Percentiles rank a stretch among this genome's conserved stretches.
phyloP scores from a whole-genome alignment of 1,140 invertebrate genomes.

The Sminthurinus signatus region DNA sequence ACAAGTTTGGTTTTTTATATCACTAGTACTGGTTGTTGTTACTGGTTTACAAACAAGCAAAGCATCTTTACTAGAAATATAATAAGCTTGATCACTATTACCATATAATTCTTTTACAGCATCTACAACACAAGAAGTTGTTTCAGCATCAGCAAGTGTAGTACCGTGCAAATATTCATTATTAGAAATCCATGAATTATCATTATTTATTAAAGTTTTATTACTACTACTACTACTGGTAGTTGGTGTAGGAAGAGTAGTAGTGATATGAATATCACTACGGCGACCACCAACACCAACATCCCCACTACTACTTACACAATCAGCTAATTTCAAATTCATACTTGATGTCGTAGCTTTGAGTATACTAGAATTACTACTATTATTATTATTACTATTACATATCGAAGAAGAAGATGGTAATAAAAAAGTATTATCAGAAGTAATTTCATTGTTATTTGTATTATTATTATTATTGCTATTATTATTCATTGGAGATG shows the following conservation, averaged over 20 bases:
- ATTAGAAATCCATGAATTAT: too few species aligned
- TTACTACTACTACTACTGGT: too few species aligned
- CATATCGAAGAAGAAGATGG: too few species aligned
- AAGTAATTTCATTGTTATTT: background rate
- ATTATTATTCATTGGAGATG: background rate
- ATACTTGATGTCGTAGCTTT: background rate
- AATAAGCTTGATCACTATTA: constrained; percentile 22
- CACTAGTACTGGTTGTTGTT: too few species aligned
- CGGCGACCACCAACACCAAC: too few species aligned
- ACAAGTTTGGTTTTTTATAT: too few species aligned
- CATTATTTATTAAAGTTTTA: too few species aligned
- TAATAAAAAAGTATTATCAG: background rate
- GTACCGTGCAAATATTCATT: background rate
- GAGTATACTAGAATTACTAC: too few species aligned
- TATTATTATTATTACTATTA: background rate
- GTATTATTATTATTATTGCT: background rate
- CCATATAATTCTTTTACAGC: constrained; percentile 27
- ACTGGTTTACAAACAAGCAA: constrained; percentile 37
- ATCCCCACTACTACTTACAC: background rate
- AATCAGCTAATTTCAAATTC: background rate
- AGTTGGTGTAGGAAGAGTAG: too few species aligned
- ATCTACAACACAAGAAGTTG: constrained; percentile 8
- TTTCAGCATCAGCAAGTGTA: background rate
- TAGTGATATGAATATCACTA: too few species aligned
- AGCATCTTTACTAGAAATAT: constrained; percentile 40